Percentiles rank a stretch among this genome's conserved stretches.
These are phyloP conservation scores for Ophioderma brevispina DNA, from an alignment of 35 echinoderm and acorn worm species.

Conservation along the genomic window DNA sequence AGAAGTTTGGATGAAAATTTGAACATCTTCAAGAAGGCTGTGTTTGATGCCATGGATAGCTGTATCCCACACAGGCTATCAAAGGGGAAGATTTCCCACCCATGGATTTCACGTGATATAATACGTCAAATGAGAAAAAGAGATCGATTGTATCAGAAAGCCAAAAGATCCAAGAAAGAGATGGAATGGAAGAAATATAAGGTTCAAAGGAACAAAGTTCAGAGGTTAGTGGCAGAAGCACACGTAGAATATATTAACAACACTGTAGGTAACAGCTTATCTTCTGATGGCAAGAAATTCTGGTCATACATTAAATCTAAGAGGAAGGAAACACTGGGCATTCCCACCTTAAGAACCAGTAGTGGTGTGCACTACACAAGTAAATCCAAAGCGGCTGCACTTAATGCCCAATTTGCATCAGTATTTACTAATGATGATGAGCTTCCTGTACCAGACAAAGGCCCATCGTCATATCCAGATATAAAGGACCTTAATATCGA, in stretches of 20 bases:
- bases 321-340: neutral
- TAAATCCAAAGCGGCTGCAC: slow-evolving; percentile 3
- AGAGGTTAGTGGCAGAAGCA: too few relatives aligned
- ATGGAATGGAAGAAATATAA: too few relatives aligned
- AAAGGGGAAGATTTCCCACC: neutral
- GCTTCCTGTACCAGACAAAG: neutral
- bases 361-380: neutral
- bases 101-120: too few relatives aligned
- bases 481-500: slow-evolving; percentile 31
- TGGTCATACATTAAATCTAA: slow-evolving; percentile 1
- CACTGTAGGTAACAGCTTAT: neutral
- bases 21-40: neutral
- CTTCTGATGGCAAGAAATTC: slow-evolving; percentile 4
- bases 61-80: slow-evolving; percentile 1
- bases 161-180: too few relatives aligned
- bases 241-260: neutral
- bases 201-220: too few relatives aligned
- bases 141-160: too few relatives aligned
- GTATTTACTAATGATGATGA: neutral
- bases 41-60: neutral
- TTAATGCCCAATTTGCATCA: slow-evolving; percentile 35
- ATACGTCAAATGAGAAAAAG: too few relatives aligned
- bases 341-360: neutral
- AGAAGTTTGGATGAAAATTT: neutral
- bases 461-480: slow-evolving; percentile 16